Base-by-base conservation (phyloP, 2,113 vertebrate genomes). In the Hippolais icterina region DNA sequence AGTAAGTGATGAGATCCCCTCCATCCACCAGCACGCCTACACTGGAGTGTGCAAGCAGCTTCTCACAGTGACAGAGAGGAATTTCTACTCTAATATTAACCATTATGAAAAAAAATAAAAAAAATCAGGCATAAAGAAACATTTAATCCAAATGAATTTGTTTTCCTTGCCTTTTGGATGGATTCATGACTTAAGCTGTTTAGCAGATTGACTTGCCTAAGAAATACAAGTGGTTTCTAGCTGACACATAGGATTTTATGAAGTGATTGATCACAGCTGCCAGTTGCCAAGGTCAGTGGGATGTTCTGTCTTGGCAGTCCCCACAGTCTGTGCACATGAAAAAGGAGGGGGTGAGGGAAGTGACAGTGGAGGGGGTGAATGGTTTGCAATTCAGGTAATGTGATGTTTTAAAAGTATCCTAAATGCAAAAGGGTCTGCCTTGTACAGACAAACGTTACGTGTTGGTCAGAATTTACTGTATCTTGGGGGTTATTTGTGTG, bases 131-230 rank as follows among this genome's bases (percentile, higher is more conserved):
- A 33, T 91, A 60, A 59, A 93, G 93, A 66, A 57, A 92, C 37
- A 56, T 80, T 91, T 96, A 35, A 82, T 60, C 71, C 54, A 84
- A 97, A 94, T 83, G 41, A 90, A 47, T 95, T 96, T 93, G 35
- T 94, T 96, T 96, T 97, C 88, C 53, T 93, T 75, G 77, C 53
- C 44, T 84, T 97, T 96, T 96, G 81, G 83, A 88, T 70, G 89
- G 84, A 87, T 90, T 96, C 37, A 86, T 74, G 85, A 65, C 70
- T 89, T 97, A 96, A 97, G 70, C 87, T 97, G 77, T 97, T 98
- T 92, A 97, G 89, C 97, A 98, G 95, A 98, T 86, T 89, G 91
- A 94, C 94, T 97, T 94, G 80, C 88, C 95, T 94, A 87, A 96
- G 91, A 90, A 97, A 96, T 83, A 92, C 71, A 79, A 96, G 64